These are phyloP conservation scores for Druon quercuslanigerum DNA, from an alignment of 1,140 invertebrate genomes.

Conservation along the genomic window DNA sequence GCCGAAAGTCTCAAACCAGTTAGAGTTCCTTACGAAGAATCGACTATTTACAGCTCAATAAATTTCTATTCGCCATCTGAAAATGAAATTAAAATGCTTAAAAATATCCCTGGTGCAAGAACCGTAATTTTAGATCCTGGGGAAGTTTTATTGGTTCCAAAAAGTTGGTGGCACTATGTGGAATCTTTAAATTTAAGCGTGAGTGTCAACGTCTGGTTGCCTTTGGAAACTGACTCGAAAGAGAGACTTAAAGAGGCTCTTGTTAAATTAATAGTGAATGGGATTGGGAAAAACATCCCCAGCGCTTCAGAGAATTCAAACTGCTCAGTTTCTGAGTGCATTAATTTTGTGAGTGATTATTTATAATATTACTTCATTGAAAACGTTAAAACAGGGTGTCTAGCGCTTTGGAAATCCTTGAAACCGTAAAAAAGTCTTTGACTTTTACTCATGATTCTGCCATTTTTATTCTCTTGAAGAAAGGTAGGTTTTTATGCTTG, in stretches of 20 bases:
- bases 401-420: too few relatives aligned
- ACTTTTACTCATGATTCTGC: too few relatives aligned
- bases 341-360: constrained; percentile 63
- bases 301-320: constrained; percentile 44
- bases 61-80: constrained; percentile 83
- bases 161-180: constrained; percentile 98
- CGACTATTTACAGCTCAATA: constrained; percentile 92
- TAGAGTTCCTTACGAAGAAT: constrained; percentile 97
- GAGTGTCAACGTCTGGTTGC: constrained; percentile 93
- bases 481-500: too few relatives aligned
- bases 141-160: constrained; percentile 91
- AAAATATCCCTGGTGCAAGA: constrained; percentile 58
- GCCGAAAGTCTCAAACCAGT: constrained; percentile 83
- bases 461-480: too few relatives aligned
- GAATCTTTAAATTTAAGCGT: constrained; percentile 86
- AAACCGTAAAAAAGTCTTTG: too few relatives aligned
- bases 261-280: constrained; percentile 69
- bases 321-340: constrained; percentile 51
- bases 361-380: neutral
- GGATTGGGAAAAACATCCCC: constrained; percentile 57
- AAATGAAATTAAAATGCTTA: constrained; percentile 61
- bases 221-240: constrained; percentile 77
- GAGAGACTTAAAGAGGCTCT: constrained; percentile 70
- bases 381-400: constrained; percentile 26
- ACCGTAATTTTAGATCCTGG: constrained; percentile 85